Evolutionary conservation across 2,797 vertebrate species (phyloP).

Genomic region (Margarornis squamiger): DNA sequence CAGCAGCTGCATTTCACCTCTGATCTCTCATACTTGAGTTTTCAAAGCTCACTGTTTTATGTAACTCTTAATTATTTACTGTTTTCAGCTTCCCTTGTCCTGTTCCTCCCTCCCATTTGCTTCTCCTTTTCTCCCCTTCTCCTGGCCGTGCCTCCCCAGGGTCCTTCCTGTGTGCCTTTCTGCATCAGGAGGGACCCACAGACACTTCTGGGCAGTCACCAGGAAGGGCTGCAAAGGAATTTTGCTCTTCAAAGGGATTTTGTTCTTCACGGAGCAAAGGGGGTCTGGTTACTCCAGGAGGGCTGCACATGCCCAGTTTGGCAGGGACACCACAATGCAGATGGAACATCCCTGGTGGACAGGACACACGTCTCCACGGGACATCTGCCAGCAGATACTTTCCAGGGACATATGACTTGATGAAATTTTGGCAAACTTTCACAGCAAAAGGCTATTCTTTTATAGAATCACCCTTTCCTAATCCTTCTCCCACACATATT

Average conservation of each 20-base stretch:
- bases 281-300: background rate
- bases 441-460: background rate
- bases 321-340: background rate
- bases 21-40: background rate
- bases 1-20: background rate
- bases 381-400: background rate
- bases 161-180: background rate
- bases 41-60: background rate
- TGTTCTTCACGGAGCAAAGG: background rate
- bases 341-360: conserved; percentile 1
- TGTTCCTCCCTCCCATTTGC: background rate
- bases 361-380: background rate
- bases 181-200: background rate
- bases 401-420: background rate
- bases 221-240: background rate
- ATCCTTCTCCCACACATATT: background rate
- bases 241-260: background rate
- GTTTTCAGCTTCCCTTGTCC: background rate
- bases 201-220: background rate
- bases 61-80: background rate
- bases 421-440: background rate
- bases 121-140: background rate
- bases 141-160: background rate
- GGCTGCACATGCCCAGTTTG: background rate
- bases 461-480: background rate